Evolutionary conservation across 2,113 vertebrate species (phyloP), one percentile per base, ranked within the genome.

Genomic region (Micronycteris hirsuta): DNA sequence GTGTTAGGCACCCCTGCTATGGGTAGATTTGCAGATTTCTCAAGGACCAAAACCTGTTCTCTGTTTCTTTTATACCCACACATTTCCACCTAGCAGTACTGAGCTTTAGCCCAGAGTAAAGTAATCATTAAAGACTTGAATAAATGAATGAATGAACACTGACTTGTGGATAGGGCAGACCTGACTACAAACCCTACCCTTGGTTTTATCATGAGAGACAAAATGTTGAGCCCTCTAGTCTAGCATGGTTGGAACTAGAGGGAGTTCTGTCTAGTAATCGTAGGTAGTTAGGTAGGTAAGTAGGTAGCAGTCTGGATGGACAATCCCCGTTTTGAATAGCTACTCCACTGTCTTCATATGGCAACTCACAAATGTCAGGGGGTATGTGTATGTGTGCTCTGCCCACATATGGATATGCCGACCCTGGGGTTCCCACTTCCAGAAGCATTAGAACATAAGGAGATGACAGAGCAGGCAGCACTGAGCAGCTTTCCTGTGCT

Each of bases 71-170:
- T 28, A 14, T 19, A 61, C 38, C 41, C 63, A 33, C 3, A 31
- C 10, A 10, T 63, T 45, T 28, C 70, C 47, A 36, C 33, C 10
- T 43, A 52, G 45, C 54, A 45, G 43, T 45, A 13, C 7, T 58
- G 70, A 80, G 12, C 58, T 76, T 76, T 54, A 87, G 24, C 49
- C n/a, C 49, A 63, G 24, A 49, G 68, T 20, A 41, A 41, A 41
- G 54, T 45, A 28, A 31, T 52, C 26, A 87, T 58, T 85, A 91
- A 80, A 41, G 67, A 38, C 68, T n/a, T 76, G 56, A 89, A 73
- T 78, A 31, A 49, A 63, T 63, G 43, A 89, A 63, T 63, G 43
- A 93, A 78, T 78, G 16, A 87, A 91, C 41, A 43, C 10, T 78
- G 43, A 58, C 24, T 13, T 3, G 6, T 73, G 54, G 33, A 47